Evolutionary conservation across 2,888 invertebrate species (phyloP), one percentile per base, ranked within the genome.

Genomic region (Metalampra italica): DNA sequence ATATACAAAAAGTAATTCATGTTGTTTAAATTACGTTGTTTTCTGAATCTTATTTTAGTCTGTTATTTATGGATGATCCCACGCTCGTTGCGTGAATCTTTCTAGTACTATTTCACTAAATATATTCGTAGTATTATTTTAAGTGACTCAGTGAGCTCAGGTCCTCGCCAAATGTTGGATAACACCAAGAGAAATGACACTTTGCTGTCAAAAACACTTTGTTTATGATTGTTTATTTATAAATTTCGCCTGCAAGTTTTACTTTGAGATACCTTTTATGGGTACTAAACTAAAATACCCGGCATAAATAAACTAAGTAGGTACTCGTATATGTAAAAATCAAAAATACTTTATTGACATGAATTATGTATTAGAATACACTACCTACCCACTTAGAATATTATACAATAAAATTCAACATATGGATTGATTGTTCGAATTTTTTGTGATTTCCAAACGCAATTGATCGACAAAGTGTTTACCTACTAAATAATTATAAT

Each of bases 41-140:
- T 45, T 29, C 2, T 45, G 9, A 7, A 11, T 8, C 22, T 13
- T 44, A 22, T 45, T 29, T 39, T 37, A 22, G 51, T 48, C 53
- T 46, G 61, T 57, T 71, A 68, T 71, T 66, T 63, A 58, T 50
- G 57, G 52, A 59, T 52, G 66, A 46, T 71, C 75, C 69, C 68
- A 76, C 75, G 75, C 61, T 43, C 55, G 62, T 68, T 65, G 71
- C 67, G 60, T 66, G 68, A 60, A 66, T 65, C 63, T 71, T 69
- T 72, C 66, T 59, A 60, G 52, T 51, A 51, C 37, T 42, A 49
- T 12, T 43, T 46, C 3, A 39, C 43, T 39, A 40, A 46, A 50
- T 50, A 50, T 12, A 9, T 13, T 15, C 9, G 13, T 32, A 29
- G 37, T 11, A 12, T 8, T 12, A 37, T 37, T 37, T 37, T 7